Conservation (phyloP, 2,888 invertebrate genomes). For the Athripsodes cinereus region DNA sequence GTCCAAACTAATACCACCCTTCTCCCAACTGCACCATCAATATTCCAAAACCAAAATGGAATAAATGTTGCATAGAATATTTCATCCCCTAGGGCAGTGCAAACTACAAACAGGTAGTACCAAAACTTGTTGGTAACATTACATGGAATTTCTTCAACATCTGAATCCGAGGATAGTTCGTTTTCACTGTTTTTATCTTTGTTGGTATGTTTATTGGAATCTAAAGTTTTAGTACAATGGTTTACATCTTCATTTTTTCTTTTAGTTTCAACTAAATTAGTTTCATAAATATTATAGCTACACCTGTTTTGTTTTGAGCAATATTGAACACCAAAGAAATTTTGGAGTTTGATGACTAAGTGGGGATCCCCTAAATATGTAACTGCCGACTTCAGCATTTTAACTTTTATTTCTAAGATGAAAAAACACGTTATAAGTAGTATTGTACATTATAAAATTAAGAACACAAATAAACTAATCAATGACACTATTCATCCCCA, state of each 20-base stretch:
- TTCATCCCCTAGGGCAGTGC: slow-evolving; percentile 85
- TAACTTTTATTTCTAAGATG: not conserved
- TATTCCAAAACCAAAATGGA: slow-evolving; percentile 92
- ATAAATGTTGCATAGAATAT: slow-evolving; percentile 87
- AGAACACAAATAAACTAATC: too few species aligned
- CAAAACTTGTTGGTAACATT: slow-evolving; percentile 67
- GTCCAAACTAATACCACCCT: slow-evolving; percentile 79
- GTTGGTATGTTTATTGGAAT: too few species aligned
- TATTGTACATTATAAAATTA: too few species aligned
- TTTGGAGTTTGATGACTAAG: slow-evolving; percentile 72
- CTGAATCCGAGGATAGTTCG: slow-evolving; percentile 39
- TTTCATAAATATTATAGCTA: too few species aligned
- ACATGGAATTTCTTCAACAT: slow-evolving; percentile 40
- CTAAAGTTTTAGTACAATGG: too few species aligned
- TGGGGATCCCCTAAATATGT: slow-evolving; percentile 64
- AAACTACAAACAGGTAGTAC: slow-evolving; percentile 79
- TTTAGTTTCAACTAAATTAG: too few species aligned
- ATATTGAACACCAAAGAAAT: slow-evolving; percentile 64
- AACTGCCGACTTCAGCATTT: slow-evolving; percentile 10
- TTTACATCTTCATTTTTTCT: too few species aligned
- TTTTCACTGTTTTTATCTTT: slow-evolving; percentile 35
- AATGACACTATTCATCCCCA: too few species aligned
- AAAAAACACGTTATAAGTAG: too few species aligned
- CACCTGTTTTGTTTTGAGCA: not conserved
- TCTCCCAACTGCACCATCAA: slow-evolving; percentile 80